Conservation (phyloP, 2,888 invertebrate genomes). For the Mesochorus sp. region DNA sequence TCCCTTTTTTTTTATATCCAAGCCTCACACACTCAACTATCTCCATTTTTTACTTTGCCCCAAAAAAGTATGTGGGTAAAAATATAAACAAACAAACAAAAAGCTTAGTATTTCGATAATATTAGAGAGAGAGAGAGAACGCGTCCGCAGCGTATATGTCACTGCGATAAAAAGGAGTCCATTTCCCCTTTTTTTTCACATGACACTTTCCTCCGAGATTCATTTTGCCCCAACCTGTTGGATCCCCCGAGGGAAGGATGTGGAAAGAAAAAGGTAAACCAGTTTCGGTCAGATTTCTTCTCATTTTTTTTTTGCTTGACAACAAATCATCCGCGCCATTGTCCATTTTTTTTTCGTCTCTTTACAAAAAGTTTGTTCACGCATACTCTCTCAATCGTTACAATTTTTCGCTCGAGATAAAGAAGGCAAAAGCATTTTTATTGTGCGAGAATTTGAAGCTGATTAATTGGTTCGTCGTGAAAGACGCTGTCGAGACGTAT, state of each 20-base stretch:
- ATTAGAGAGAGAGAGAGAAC: neutral
- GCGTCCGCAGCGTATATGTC: no score
- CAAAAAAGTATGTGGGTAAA: no score
- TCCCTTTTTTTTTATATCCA: no score
- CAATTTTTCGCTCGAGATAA: no score
- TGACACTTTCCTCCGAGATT: neutral
- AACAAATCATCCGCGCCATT: no score
- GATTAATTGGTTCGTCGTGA: no score
- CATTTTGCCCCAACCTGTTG: conserved; percentile 52
- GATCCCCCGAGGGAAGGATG: conserved; percentile 8
- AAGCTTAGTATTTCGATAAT: conserved; percentile 5
- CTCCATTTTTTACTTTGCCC: conserved; percentile 25
- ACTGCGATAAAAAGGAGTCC: conserved; percentile 3
- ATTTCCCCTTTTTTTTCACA: conserved; percentile 12
- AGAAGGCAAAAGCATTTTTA: no score
- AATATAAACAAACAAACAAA: no score
- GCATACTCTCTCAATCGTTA: no score
- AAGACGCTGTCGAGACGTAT: no score
- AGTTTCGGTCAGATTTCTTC: conserved; percentile 28
- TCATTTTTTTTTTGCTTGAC: conserved; percentile 14
- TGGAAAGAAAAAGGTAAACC: conserved; percentile 34
- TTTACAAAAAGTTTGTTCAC: no score
- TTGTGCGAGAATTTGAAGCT: no score
- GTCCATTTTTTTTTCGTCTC: conserved; percentile 11
- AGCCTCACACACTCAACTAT: conserved; percentile 18